These are phyloP conservation scores for Luscinia luscinia DNA, from an alignment of 2,797 vertebrate species.

Conservation along the genomic window DNA sequence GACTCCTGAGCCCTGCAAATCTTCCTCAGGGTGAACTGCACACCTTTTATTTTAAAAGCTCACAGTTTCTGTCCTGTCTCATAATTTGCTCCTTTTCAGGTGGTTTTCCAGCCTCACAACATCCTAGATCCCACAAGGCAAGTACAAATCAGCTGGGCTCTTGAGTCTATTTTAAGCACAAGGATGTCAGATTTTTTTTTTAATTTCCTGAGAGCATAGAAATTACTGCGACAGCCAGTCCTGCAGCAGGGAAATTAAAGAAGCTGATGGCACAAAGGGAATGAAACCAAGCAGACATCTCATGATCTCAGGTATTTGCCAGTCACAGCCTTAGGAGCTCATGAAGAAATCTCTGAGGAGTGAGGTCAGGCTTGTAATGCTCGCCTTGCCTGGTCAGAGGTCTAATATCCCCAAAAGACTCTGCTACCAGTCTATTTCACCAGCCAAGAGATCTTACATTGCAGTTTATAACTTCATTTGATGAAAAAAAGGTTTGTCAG, in stretches of 20 bases:
- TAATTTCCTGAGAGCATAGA: conserved; percentile 9
- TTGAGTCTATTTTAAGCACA: conserved; percentile 18
- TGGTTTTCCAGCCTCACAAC: neutral
- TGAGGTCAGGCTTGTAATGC: neutral
- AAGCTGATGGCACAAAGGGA: neutral
- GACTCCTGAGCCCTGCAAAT: neutral
- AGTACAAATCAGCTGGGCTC: conserved; percentile 1
- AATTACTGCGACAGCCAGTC: neutral
- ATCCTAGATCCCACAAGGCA: neutral
- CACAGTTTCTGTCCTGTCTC: neutral
- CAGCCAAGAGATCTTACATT: neutral
- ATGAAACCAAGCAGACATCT: neutral
- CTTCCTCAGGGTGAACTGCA: neutral
- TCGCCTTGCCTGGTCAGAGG: neutral
- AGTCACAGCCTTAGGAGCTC: neutral
- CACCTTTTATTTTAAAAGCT: neutral
- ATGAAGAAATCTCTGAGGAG: neutral
- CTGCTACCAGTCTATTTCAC: neutral
- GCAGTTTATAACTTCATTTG: neutral
- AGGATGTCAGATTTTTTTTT: neutral
- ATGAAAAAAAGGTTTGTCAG: neutral
- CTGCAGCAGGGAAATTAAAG: neutral
- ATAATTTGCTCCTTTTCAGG: neutral
- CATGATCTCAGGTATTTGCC: neutral
- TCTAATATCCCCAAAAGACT: neutral